These are phyloP conservation scores for Phoenicopterus ruber DNA, from an alignment of 2,113 vertebrate genomes.

Conservation along the genomic window DNA sequence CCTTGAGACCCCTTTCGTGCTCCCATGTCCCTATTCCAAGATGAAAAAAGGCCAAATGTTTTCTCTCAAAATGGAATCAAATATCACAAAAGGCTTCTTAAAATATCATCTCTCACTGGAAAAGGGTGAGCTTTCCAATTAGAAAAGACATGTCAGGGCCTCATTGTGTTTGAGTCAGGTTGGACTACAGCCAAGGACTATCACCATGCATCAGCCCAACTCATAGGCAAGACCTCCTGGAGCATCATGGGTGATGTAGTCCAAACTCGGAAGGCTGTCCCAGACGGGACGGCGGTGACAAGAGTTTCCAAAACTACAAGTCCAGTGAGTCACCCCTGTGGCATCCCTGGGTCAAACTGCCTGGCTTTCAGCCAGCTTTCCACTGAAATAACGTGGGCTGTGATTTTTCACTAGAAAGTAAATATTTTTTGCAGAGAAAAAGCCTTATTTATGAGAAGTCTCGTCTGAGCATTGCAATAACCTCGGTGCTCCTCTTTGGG, in stretches of 20 bases:
- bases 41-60: neutral
- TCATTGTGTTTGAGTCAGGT: neutral
- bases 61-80: neutral
- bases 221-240: neutral
- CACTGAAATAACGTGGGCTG: neutral
- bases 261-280: neutral
- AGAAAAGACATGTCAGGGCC: neutral
- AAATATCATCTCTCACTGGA: conserved; percentile 9
- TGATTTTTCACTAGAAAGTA: neutral
- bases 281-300: neutral
- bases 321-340: neutral
- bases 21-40: neutral
- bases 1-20: neutral
- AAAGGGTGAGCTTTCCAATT: neutral
- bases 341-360: neutral
- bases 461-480: neutral
- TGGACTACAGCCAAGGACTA: neutral
- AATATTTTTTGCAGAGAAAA: neutral
- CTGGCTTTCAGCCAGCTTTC: neutral
- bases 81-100: neutral
- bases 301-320: neutral
- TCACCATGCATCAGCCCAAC: neutral
- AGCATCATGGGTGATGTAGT: conserved; percentile 12
- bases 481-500: fast-evolving
- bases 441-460: neutral